Base-by-base conservation (phyloP, 2,797 vertebrate species). In the Clarias pachynema region DNA sequence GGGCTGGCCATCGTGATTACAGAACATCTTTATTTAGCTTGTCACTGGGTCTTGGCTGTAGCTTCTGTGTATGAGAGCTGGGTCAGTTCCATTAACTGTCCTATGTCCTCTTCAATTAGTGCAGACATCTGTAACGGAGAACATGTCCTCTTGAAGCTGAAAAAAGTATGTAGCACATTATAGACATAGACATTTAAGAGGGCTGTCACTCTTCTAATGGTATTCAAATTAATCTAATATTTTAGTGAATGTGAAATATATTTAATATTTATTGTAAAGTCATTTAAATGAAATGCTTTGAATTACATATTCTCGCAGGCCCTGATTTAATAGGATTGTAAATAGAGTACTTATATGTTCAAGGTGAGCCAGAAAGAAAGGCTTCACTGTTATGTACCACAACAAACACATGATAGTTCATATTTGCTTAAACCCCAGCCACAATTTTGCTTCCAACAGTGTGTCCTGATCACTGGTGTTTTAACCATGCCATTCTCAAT, bases 1-100 rank as follows among this genome's bases (percentile, higher is more conserved):
- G 90, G 84, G 84, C 87, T 68, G 87, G 90, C 88, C 86, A 86
- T 89, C 86, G 84, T 78, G 40, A 91, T 73, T 90, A 89, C 92
- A n/a, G n/a, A n/a, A n/a, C n/a, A 89, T 89, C 79, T 91, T 93
- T 89, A 92, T 93, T 91, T 91, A 90, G 84, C 72, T 84, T 92
- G 92, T 92, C 91, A 91, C 89, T 89, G 57, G 37, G 15, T 79
- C 31, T 59, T 68, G 31, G 31, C 31, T 9, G 5, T 56, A 53
- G 83, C 49, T 59, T 18, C 68, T 20, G 24, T 59, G 10, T 24
- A 15, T 78, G 29, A 84, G 62, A 68, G 31, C 29, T 16, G 44
- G 44, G 82, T 44, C 31, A 29, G 20, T 84, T 40, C 63, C 72
- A 34, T 37, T 84, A 74, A 74, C 82, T 29, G 22, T 37, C 15